Base-by-base conservation (phyloP, 1,140 invertebrate genomes). In the Drosophila yakuba region DNA sequence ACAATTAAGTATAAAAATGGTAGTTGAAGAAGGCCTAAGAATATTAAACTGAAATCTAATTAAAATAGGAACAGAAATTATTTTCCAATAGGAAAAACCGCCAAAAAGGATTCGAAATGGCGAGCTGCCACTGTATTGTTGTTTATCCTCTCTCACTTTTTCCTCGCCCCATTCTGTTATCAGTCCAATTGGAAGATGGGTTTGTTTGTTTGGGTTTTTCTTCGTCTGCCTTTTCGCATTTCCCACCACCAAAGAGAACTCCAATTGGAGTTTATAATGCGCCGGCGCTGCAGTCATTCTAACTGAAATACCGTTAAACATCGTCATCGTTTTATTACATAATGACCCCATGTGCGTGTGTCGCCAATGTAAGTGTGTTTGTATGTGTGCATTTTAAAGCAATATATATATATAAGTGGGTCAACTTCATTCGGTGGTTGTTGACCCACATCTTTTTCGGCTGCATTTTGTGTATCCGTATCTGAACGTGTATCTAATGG, bases 361-460 rank as follows among this genome's bases (percentile, higher is more conserved):
- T 14, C 38, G 14, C 25, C 17, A 32, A 32, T 8, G 32, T 15
- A n/a, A 7, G 5, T 52, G 15, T 47, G 57, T 51, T 32, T 47
- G 61, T 72, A 50, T 73, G 59, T 54, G 57, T 78, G 74, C 78
- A 88, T 88, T 88, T 88, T 86, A 88, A 86, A 83, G 63, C 76
- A 66, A 71, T 44, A 75, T 63, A 76, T 67, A 80, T 38, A 39
- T 36, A 36, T 52, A 68, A 68, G 73, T 88, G 86, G 83, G 83
- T 88, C 83, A 88, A 88, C 83, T 89, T 83, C 67, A 80, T 83
- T 86, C 75, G 83, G 83, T 88, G 84, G 84, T 88, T 83, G 84
- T 89, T 88, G 83, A 88, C 83, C 83, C 84, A 88, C 80, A 88
- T 88, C 63, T 88, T 77, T 79, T 88, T 86, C 59, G 83, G 66